Percentiles rank a stretch among this genome's conserved stretches.
Evolutionary conservation across 2,888 invertebrate genomes (phyloP).

Genomic region (Mimachlamys varia): DNA sequence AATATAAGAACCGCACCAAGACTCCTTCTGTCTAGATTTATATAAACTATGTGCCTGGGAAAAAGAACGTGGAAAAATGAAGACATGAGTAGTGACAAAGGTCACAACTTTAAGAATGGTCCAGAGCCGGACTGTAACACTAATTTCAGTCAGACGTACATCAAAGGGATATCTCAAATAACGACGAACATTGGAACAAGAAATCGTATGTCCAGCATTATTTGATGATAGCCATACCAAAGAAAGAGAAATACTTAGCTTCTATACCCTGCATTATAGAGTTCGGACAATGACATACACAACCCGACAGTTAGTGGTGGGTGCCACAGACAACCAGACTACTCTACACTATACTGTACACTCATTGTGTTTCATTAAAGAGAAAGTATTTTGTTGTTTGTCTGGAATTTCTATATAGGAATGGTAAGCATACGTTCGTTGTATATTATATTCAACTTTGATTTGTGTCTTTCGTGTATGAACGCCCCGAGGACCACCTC

Average conservation of each 20-base stretch:
- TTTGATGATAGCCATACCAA: constrained; percentile 18
- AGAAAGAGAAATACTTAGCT: constrained; percentile 11
- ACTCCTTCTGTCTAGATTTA: no score
- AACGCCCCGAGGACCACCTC: not conserved
- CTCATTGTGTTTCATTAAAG: constrained; percentile 31
- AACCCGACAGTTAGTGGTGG: constrained; percentile 10
- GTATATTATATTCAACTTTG: constrained; percentile 12
- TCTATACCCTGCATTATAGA: not conserved
- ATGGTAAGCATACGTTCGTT: constrained; percentile 31
- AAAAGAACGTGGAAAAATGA: no score
- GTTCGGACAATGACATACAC: constrained; percentile 31
- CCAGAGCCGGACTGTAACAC: not conserved
- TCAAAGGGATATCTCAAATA: constrained; percentile 33
- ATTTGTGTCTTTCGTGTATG: constrained; percentile 17
- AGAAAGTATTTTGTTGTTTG: constrained; percentile 27
- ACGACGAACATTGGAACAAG: constrained; percentile 14
- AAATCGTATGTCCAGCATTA: constrained; percentile 28
- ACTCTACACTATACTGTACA: constrained; percentile 20
- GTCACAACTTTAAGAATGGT: not conserved
- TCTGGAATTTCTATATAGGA: constrained; percentile 22
- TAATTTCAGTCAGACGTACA: not conserved
- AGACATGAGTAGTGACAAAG: not conserved
- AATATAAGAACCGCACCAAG: no score
- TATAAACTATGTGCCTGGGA: no score
- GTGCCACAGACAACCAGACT: constrained; percentile 1